These are phyloP conservation scores for Macrosoma leucophasiata DNA, from an alignment of 2,888 invertebrate genomes.

Conservation along the genomic window DNA sequence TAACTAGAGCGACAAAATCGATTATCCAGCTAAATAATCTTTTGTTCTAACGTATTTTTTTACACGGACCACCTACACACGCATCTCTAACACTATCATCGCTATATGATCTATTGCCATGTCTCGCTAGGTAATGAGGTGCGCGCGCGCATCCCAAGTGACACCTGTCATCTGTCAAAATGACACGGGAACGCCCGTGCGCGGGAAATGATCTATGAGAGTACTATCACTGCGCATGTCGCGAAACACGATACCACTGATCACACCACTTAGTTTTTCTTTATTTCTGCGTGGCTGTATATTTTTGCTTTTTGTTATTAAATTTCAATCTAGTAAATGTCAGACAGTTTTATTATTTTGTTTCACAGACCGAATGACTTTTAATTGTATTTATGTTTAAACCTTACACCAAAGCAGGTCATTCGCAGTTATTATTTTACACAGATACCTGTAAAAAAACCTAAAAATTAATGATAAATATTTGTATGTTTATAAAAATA, in stretches of 20 bases:
- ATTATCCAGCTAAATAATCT: slow-evolving; percentile 50
- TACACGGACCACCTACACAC: slow-evolving; percentile 55
- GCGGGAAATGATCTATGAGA: slow-evolving; percentile 49
- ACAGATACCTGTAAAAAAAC: too few species aligned
- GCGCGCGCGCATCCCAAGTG: slow-evolving; percentile 57
- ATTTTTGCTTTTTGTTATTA: too few species aligned
- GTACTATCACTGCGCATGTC: slow-evolving; percentile 40
- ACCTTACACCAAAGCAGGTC: too few species aligned
- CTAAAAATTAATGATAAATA: too few species aligned
- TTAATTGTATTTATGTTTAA: too few species aligned
- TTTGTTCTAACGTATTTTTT: slow-evolving; percentile 45
- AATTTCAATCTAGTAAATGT: too few species aligned
- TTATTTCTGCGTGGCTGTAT: too few species aligned
- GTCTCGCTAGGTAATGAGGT: slow-evolving; percentile 40
- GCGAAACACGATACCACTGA: slow-evolving; percentile 56
- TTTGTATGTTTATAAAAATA: too few species aligned
- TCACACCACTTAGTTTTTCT: too few species aligned
- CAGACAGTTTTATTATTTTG: too few species aligned
- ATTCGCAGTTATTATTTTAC: too few species aligned
- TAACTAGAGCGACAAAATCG: slow-evolving; percentile 37
- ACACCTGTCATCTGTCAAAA: slow-evolving; percentile 68
- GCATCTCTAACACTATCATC: slow-evolving; percentile 64
- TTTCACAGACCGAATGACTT: too few species aligned
- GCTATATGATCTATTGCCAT: slow-evolving; percentile 62
- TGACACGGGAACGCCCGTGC: slow-evolving; percentile 64